phyloP scores from a whole-genome alignment of 2,888 invertebrate genomes.

The Himalopsyche tibetana region DNA sequence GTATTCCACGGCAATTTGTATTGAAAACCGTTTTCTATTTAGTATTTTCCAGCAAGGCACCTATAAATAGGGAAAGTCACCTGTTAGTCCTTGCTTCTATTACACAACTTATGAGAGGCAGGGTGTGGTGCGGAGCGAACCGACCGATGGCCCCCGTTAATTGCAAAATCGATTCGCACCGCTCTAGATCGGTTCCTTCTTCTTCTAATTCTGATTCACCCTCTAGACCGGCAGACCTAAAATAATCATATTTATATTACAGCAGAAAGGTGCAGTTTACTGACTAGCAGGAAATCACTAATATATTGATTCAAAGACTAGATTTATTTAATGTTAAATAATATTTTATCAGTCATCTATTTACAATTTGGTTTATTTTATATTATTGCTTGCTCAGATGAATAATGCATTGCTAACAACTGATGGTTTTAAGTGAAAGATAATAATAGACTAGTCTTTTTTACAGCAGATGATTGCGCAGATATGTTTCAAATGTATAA shows the following conservation, averaged over 20 bases:
- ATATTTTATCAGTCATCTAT: no score
- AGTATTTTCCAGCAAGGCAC: not conserved
- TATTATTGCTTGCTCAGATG: no score
- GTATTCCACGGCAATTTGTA: not conserved
- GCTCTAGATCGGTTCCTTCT: slow-evolving; percentile 82
- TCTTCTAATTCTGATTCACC: slow-evolving; percentile 79
- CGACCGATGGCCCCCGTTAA: slow-evolving; percentile 83
- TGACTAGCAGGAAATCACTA: no score
- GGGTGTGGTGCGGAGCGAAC: slow-evolving; percentile 80
- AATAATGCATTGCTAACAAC: no score
- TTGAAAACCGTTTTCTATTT: not conserved
- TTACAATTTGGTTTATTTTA: no score
- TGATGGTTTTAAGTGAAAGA: no score
- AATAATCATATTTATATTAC: not conserved
- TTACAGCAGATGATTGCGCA: no score
- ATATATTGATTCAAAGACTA: no score
- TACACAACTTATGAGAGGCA: slow-evolving; percentile 81
- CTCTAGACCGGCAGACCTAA: slow-evolving; percentile 73
- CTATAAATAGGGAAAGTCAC: slow-evolving; percentile 21
- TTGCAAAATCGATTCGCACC: slow-evolving; percentile 84
- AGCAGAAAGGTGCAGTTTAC: no score
- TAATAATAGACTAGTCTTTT: no score
- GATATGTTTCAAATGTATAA: no score
- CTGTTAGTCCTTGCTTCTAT: slow-evolving; percentile 77
- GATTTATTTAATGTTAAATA: no score